A percentile compares a stretch with the other conserved stretches of the same genome.
phyloP scores from a whole-genome alignment of 2,113 vertebrate genomes.

The Rhynchopsitta pachyrhyncha region DNA sequence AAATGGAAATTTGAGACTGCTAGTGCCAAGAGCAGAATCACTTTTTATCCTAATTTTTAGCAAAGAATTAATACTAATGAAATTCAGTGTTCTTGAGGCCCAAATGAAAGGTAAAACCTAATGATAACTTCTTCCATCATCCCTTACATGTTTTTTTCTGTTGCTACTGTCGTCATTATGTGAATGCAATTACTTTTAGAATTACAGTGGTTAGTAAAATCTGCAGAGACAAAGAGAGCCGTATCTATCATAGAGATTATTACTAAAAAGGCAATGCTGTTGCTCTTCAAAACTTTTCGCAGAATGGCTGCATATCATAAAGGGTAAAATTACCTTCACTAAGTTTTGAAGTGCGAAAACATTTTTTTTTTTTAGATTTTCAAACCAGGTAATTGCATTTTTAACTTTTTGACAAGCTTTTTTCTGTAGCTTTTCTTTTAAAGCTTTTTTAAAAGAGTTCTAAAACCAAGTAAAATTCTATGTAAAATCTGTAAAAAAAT shows the following conservation, averaged over 20 bases:
- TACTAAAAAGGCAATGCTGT: neutral
- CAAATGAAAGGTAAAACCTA: neutral
- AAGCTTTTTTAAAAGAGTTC: neutral
- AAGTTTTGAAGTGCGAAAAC: neutral
- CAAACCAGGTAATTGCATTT: neutral
- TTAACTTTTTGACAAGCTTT: neutral
- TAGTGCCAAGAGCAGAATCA: neutral
- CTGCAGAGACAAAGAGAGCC: neutral
- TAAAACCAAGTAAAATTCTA: neutral
- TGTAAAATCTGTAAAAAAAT: neutral
- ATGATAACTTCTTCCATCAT: neutral
- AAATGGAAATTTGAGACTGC: neutral
- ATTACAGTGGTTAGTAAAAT: neutral
- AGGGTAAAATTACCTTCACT: neutral
- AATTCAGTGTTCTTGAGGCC: neutral
- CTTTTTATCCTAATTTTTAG: neutral
- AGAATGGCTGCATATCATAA: neutral
- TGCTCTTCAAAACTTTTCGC: neutral
- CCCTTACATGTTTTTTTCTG: neutral
- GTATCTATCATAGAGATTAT: neutral
- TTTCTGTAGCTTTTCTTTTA: neutral
- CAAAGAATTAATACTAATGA: neutral
- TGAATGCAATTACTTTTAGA: neutral
- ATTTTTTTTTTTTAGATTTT: neutral
- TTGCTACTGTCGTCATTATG: neutral